These are phyloP conservation scores for Selene dorsalis DNA, from an alignment of 2,797 vertebrate species.

Conservation along the genomic window DNA sequence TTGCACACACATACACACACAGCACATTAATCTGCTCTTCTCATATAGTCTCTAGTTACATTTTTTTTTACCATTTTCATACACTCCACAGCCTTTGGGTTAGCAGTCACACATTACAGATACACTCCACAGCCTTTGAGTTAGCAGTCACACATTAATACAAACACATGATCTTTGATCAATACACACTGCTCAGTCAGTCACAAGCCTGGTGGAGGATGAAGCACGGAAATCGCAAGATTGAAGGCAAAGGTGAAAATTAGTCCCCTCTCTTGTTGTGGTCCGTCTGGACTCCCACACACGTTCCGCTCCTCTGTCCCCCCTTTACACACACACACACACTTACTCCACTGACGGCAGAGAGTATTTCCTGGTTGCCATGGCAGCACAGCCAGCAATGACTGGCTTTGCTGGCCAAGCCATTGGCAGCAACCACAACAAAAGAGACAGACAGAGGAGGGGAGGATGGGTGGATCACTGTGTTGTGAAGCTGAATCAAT, in stretches of 20 bases:
- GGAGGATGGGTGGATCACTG: conserved; percentile 55
- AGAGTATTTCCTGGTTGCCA: conserved; percentile 88
- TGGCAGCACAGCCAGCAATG: conserved; percentile 83
- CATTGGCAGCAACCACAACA: conserved; percentile 83
- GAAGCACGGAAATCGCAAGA: conserved; percentile 20
- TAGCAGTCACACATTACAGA: too few relatives aligned
- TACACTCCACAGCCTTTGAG: conserved; percentile 1
- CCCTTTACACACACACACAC: conserved; percentile 45
- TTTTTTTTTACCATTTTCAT: conserved; percentile 1
- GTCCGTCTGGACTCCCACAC: conserved; percentile 65
- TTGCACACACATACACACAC: not conserved
- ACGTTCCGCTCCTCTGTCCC: conserved; percentile 63
- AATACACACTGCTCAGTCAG: conserved; percentile 47
- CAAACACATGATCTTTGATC: conserved; percentile 31
- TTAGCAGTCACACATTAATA: conserved; percentile 34
- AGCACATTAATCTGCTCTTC: not conserved
- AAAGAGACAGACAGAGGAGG: conserved; percentile 68
- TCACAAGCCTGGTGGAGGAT: conserved; percentile 47
- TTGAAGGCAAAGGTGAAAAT: conserved; percentile 60
- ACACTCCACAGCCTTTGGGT: too few relatives aligned
- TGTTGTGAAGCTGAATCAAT: conserved; percentile 70
- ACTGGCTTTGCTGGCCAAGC: conserved; percentile 82
- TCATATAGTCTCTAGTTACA: not conserved
- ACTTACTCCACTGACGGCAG: conserved; percentile 67
- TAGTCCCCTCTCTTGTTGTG: conserved; percentile 54